Evolutionary conservation across 2,888 invertebrate species (phyloP).

Genomic region (Drosophila recens): DNA sequence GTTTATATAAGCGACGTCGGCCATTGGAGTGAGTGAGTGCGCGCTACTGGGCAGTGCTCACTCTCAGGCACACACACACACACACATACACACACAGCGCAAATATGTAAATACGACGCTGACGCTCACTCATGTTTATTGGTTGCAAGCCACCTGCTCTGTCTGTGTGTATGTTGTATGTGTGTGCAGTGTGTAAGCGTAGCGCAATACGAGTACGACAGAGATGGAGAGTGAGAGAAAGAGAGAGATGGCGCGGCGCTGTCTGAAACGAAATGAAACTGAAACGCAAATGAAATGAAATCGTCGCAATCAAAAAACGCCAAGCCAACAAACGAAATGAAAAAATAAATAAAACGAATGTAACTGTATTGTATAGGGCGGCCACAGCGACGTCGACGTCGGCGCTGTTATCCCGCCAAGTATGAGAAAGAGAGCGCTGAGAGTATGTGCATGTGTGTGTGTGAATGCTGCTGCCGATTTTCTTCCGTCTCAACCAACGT

Average conservation of each 20-base stretch:
- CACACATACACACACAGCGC: constrained; percentile 42
- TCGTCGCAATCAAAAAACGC: constrained; percentile 67
- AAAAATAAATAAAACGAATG: constrained; percentile 79
- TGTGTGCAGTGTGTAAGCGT: constrained; percentile 49
- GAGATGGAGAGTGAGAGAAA: constrained; percentile 17
- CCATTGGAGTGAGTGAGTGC: constrained; percentile 64
- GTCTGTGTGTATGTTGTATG: constrained; percentile 43
- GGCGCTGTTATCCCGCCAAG: constrained; percentile 20
- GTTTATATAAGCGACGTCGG: constrained; percentile 74
- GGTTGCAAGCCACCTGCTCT: constrained; percentile 83
- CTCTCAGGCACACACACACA: constrained; percentile 37
- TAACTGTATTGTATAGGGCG: constrained; percentile 53
- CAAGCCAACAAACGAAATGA: constrained; percentile 76
- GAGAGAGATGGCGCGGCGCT: constrained; percentile 6
- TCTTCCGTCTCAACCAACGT: constrained; percentile 71
- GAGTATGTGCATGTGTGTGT: constrained; percentile 21
- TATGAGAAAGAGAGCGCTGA: constrained; percentile 51
- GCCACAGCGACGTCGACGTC: constrained; percentile 42
- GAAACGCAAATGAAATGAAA: constrained; percentile 80
- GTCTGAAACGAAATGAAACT: constrained; percentile 79
- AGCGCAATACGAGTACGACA: constrained; percentile 8
- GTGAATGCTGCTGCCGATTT: constrained; percentile 38
- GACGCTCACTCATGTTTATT: constrained; percentile 81
- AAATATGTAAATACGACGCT: constrained; percentile 72
- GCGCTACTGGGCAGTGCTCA: constrained; percentile 62